Conservation (phyloP, 2,888 invertebrate genomes). For the Lamellibrachia satsuma region DNA sequence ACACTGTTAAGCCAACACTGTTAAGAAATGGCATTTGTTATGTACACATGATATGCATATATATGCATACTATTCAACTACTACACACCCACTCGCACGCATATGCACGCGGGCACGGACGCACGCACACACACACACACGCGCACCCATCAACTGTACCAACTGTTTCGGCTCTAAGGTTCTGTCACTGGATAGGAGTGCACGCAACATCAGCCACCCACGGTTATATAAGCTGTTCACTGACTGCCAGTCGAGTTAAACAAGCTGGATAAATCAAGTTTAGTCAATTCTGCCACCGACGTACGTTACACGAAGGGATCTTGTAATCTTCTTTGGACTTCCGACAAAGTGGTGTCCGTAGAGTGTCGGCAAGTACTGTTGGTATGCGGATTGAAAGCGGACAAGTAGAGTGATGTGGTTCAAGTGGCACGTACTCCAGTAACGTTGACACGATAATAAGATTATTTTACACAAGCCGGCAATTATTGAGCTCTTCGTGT, state of each 20-base stretch:
- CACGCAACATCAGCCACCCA: not conserved
- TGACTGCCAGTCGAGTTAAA: not conserved
- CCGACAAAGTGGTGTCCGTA: not conserved
- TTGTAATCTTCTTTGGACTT: not conserved
- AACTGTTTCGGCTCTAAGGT: too few relatives aligned
- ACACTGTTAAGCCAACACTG: too few relatives aligned
- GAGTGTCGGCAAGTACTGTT: not conserved
- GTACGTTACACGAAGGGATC: not conserved
- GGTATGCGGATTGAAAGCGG: not conserved
- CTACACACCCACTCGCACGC: not conserved
- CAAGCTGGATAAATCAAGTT: not conserved
- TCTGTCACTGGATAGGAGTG: too few relatives aligned
- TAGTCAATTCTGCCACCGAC: not conserved
- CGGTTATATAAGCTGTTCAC: not conserved
- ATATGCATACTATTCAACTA: too few relatives aligned
- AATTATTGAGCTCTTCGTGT: not conserved
- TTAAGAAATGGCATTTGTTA: too few relatives aligned
- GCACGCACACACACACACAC: not conserved
- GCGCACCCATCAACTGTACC: not conserved
- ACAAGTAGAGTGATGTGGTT: not conserved
- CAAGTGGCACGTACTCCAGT: not conserved
- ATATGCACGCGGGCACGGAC: not conserved
- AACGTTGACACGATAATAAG: not conserved
- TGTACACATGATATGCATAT: too few relatives aligned
- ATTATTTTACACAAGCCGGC: not conserved